Conservation (phyloP, 2,888 invertebrate species). For the Nomada ferruginata region DNA sequence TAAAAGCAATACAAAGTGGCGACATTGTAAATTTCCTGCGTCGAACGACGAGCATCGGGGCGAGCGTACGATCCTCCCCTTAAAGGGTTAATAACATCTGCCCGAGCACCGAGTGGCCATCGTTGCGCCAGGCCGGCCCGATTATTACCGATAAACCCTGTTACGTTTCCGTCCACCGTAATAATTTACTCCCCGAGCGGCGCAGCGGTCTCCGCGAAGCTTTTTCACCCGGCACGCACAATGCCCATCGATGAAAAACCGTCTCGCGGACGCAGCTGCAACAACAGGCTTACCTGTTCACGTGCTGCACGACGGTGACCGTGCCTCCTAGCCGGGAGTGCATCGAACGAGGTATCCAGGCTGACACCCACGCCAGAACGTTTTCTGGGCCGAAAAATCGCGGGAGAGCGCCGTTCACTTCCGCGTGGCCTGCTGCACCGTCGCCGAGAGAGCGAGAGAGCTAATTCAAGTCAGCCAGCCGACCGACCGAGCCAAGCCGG, state of each 20-base stretch:
- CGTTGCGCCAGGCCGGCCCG: too few relatives aligned
- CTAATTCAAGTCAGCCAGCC: neutral
- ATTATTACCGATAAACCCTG: too few relatives aligned
- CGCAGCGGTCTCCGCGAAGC: too few relatives aligned
- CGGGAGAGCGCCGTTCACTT: constrained; percentile 78
- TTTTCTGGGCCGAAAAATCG: constrained; percentile 81
- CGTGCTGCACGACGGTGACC: constrained; percentile 67
- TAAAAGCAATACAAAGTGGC: too few relatives aligned
- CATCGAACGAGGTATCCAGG: constrained; percentile 79
- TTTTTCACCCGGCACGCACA: neutral
- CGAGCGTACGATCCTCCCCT: too few relatives aligned
- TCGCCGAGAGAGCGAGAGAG: constrained; percentile 20
- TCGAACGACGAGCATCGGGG: too few relatives aligned
- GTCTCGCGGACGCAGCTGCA: constrained; percentile 32
- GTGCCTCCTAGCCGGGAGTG: constrained; percentile 64
- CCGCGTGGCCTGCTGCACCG: constrained; percentile 75
- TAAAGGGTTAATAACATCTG: too few relatives aligned
- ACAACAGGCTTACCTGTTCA: constrained; percentile 60
- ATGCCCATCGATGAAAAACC: neutral
- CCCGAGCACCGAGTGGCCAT: too few relatives aligned
- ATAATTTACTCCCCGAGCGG: too few relatives aligned
- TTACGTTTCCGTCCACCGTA: too few relatives aligned
- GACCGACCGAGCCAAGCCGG: constrained; percentile 3
- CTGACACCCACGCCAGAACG: constrained; percentile 78
- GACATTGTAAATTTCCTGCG: too few relatives aligned